Conservation (phyloP, 2,113 vertebrate species). For the Origma solitaria region DNA sequence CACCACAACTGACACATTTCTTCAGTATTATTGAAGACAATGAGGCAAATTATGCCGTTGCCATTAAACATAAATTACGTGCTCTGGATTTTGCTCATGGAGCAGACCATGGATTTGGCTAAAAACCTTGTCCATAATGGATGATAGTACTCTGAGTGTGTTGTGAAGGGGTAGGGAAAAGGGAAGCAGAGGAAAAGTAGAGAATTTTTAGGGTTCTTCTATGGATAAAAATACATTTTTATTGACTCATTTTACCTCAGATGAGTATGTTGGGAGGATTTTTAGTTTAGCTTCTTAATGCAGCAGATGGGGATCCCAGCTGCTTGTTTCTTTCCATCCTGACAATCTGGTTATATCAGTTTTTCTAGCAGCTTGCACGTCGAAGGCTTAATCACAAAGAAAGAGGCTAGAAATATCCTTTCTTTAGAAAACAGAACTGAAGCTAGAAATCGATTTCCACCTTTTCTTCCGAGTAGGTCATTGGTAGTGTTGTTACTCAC, state of each 20-base stretch:
- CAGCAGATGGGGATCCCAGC: constrained; percentile 63
- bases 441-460: neutral
- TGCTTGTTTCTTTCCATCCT: constrained; percentile 51
- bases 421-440: constrained; percentile 7
- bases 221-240: neutral
- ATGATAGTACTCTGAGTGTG: neutral
- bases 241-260: constrained; percentile 45
- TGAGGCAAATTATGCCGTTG: neutral
- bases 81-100: neutral
- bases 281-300: constrained; percentile 45
- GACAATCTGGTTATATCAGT: constrained; percentile 62
- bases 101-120: neutral
- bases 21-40: neutral
- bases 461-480: neutral
- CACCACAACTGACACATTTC: neutral
- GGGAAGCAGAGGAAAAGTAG: neutral
- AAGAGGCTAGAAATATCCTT: constrained; percentile 8
- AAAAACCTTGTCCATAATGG: neutral
- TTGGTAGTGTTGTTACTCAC: neutral
- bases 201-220: neutral
- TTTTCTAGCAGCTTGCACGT: constrained; percentile 38
- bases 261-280: constrained; percentile 19
- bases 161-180: neutral
- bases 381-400: constrained; percentile 27
- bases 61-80: neutral